These are phyloP conservation scores for Lanistes nyassanus DNA, from an alignment of 1,140 invertebrate genomes.

Conservation along the genomic window DNA sequence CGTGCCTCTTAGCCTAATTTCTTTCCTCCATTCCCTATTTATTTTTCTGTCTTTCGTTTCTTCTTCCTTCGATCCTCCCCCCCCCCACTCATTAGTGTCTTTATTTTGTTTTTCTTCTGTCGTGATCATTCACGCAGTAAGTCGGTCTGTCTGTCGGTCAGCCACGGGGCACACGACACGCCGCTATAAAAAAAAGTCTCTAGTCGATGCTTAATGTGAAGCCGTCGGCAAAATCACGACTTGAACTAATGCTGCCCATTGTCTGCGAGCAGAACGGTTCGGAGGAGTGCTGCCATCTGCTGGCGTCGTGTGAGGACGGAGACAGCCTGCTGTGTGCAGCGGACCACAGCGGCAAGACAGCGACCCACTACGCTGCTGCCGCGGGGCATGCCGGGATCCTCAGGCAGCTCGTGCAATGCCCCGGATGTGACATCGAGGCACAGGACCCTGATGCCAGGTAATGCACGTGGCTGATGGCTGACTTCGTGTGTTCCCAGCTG, in stretches of 20 bases:
- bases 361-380: constrained; percentile 57
- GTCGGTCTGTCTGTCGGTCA: too few species aligned
- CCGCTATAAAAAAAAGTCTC: too few species aligned
- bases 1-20: too few species aligned
- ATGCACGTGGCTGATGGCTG: background rate
- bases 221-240: too few species aligned
- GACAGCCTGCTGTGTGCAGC: constrained; percentile 33
- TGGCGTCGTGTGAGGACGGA: constrained; percentile 24
- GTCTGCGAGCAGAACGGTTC: constrained; percentile 57
- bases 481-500: background rate
- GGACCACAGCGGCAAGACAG: constrained; percentile 54
- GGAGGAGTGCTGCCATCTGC: constrained; percentile 36
- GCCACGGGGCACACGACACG: too few species aligned
- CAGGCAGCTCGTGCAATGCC: constrained; percentile 33
- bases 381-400: constrained; percentile 52
- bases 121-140: too few species aligned
- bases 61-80: background rate
- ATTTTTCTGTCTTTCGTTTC: background rate
- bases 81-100: too few species aligned
- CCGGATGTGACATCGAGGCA: constrained; percentile 41
- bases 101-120: too few species aligned
- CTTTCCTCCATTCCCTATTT: too few species aligned
- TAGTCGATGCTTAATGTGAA: too few species aligned
- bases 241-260: too few species aligned
- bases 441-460: constrained; percentile 59